Percentiles rank a stretch among this genome's conserved stretches.
Evolutionary conservation across 2,797 vertebrate genomes (phyloP).

Genomic region (Passerculus sandwichensis): DNA sequence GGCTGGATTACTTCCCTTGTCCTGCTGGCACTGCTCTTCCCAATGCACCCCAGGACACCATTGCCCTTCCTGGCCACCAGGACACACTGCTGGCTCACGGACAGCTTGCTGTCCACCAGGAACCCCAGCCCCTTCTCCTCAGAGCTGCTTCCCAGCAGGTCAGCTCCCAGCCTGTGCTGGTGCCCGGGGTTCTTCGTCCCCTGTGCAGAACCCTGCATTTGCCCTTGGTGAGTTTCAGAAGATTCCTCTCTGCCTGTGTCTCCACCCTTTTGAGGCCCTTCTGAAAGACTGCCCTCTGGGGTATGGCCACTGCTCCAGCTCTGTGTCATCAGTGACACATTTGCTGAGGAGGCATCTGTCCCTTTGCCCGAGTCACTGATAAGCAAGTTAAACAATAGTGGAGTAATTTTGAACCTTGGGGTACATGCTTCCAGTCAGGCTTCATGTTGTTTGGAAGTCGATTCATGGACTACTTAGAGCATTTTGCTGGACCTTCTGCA

Average conservation of each 20-base stretch:
- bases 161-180: neutral
- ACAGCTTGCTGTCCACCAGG: neutral
- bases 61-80: neutral
- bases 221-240: rapidly evolving
- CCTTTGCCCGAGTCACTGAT: neutral
- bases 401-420: neutral
- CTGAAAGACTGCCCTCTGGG: neutral
- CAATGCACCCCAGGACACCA: too few relatives aligned
- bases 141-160: neutral
- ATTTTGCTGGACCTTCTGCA: neutral
- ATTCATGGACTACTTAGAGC: neutral
- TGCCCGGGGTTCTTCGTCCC: rapidly evolving
- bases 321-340: neutral
- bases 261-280: neutral
- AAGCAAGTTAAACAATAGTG: neutral
- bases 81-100: neutral
- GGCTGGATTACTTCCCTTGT: rapidly evolving
- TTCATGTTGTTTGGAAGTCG: neutral
- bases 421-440: neutral
- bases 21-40: neutral
- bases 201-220: rapidly evolving
- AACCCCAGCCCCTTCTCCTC: rapidly evolving
- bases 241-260: neutral
- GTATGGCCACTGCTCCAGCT: neutral
- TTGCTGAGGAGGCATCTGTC: neutral